Conservation (phyloP, 1,140 invertebrate genomes). For the Drosophila nannoptera region DNA sequence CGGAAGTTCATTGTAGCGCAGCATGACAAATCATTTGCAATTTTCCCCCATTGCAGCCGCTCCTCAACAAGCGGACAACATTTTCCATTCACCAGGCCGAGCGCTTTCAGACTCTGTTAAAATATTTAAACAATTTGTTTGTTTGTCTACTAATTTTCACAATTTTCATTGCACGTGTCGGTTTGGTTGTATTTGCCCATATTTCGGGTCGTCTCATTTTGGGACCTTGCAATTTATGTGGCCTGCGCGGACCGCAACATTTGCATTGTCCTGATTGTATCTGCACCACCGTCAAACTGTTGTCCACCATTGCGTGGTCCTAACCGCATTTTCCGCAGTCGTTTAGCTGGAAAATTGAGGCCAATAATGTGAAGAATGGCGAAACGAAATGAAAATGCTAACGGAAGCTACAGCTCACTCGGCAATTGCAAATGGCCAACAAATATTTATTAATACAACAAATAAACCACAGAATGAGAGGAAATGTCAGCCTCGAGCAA, state of each 20-base stretch:
- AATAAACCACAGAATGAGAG: not conserved
- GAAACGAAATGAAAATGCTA: conserved; percentile 1
- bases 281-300: conserved; percentile 1
- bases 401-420: conserved; percentile 16
- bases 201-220: conserved; percentile 19
- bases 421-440: not conserved
- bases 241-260: conserved; percentile 26
- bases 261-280: conserved; percentile 44
- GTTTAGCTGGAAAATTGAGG: conserved; percentile 12
- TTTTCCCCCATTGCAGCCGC: conserved; percentile 28
- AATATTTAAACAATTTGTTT: conserved; percentile 60
- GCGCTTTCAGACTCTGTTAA: conserved; percentile 22
- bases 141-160: conserved; percentile 58
- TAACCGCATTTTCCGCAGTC: conserved; percentile 16
- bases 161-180: conserved; percentile 18
- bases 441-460: conserved; percentile 4
- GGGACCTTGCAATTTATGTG: conserved; percentile 11
- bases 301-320: conserved; percentile 1
- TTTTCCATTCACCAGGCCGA: conserved; percentile 27
- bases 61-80: conserved; percentile 14
- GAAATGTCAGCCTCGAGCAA: not conserved
- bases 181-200: conserved; percentile 17
- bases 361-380: conserved; percentile 18
- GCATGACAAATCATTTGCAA: conserved; percentile 73
- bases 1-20: conserved; percentile 63